phyloP scores from a whole-genome alignment of 2,113 vertebrate genomes.

The Atherinomorus stipes region DNA sequence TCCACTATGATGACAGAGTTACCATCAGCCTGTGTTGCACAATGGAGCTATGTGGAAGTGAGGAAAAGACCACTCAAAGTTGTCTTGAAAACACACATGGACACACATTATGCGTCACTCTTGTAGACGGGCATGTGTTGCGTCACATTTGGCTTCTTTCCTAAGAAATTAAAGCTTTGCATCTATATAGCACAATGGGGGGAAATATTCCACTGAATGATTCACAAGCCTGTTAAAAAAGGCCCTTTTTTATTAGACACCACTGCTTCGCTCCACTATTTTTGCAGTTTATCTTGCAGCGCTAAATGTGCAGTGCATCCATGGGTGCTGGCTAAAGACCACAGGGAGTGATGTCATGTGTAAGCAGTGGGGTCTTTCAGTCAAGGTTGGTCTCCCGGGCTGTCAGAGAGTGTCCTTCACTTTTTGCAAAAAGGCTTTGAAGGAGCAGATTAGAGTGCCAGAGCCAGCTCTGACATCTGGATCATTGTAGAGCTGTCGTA shows the following conservation, averaged over 20 bases:
- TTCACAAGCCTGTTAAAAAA: slow-evolving; percentile 56
- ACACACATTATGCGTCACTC: slow-evolving; percentile 27
- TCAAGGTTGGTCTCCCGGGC: slow-evolving; percentile 59
- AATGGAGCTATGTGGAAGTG: slow-evolving; percentile 15
- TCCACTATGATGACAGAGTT: slow-evolving; percentile 59
- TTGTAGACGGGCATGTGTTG: slow-evolving; percentile 28
- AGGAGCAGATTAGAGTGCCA: slow-evolving; percentile 50
- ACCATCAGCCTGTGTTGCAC: slow-evolving; percentile 24
- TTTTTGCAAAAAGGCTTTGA: slow-evolving; percentile 61
- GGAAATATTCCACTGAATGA: slow-evolving; percentile 59
- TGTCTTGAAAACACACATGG: slow-evolving; percentile 6
- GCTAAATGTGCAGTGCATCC: slow-evolving; percentile 62
- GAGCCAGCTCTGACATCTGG: slow-evolving; percentile 70
- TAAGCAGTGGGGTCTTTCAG: slow-evolving; percentile 35
- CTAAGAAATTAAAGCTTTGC: slow-evolving; percentile 49
- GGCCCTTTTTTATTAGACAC: slow-evolving; percentile 46
- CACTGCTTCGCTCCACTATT: slow-evolving; percentile 29
- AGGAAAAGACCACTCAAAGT: slow-evolving; percentile 25
- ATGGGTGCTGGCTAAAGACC: slow-evolving; percentile 48
- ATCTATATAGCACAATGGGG: slow-evolving; percentile 23
- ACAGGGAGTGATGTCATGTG: slow-evolving; percentile 67
- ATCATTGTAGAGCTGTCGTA: slow-evolving; percentile 26
- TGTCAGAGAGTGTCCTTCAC: slow-evolving; percentile 58
- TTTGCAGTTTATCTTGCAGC: slow-evolving; percentile 49
- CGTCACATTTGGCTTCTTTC: slow-evolving; percentile 52